phyloP scores from a whole-genome alignment of 2,888 invertebrate species.

The Labia minor region DNA sequence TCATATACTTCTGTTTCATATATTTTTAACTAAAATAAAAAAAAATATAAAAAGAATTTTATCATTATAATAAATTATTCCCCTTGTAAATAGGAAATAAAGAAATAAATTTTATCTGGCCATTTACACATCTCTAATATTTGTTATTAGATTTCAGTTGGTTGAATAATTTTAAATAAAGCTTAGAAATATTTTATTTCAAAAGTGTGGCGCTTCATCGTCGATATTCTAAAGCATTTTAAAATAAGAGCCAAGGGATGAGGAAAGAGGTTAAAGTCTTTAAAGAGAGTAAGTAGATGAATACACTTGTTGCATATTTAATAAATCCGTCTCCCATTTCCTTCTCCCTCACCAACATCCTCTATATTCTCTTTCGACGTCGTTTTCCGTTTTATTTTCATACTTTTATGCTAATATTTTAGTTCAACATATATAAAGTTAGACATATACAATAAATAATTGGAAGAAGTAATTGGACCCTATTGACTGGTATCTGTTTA shows the following conservation, averaged over 20 bases:
- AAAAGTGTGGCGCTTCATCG: too few species aligned
- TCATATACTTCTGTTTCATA: too few species aligned
- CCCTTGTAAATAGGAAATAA: too few species aligned
- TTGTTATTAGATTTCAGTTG: too few species aligned
- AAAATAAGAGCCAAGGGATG: background rate
- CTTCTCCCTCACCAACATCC: background rate
- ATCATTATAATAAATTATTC: too few species aligned
- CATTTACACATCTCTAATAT: too few species aligned
- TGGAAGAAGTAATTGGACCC: background rate
- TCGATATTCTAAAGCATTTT: background rate
- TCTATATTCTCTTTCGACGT: background rate
- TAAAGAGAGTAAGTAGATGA: constrained; percentile 13
- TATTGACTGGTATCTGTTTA: background rate
- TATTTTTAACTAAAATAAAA: too few species aligned
- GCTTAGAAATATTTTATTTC: too few species aligned
- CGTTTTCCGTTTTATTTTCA: background rate
- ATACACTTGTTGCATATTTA: constrained; percentile 13
- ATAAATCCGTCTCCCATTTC: constrained; percentile 1
- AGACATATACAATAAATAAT: background rate
- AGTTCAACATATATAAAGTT: background rate
- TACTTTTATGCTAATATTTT: background rate
- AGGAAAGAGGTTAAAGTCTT: constrained; percentile 1
- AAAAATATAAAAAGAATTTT: too few species aligned
- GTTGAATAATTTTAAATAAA: too few species aligned
- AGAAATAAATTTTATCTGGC: too few species aligned